These are phyloP conservation scores for Berghia stephanieae DNA, from an alignment of 1,140 invertebrate species.

Conservation along the genomic window DNA sequence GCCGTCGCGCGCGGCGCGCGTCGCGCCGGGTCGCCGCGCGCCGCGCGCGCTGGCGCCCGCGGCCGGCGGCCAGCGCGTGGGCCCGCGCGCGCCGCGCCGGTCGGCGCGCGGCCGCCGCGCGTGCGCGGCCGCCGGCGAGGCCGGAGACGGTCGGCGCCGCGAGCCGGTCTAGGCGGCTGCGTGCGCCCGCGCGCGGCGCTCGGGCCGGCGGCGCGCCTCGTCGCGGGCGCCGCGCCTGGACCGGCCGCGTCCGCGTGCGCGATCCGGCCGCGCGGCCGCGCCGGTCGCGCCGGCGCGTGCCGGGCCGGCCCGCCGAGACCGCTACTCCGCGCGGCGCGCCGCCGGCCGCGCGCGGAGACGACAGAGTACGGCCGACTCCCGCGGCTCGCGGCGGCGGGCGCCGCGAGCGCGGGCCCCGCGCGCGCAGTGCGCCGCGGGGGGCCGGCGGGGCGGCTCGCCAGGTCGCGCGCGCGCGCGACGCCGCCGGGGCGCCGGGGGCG, in stretches of 20 bases:
- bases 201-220: neutral
- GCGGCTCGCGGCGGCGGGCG: neutral
- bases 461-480: neutral
- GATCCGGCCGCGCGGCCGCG: neutral
- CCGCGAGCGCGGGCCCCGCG: neutral
- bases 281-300: neutral
- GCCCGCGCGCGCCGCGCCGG: slow-evolving; percentile 21
- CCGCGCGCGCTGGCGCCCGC: too few relatives aligned
- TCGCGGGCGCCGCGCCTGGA: neutral
- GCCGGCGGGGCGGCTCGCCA: neutral
- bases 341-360: neutral
- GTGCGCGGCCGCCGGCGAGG: slow-evolving; percentile 4
- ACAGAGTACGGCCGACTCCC: neutral
- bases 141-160: neutral
- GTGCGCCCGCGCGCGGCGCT: neutral
- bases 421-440: neutral
- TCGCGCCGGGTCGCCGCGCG: slow-evolving; percentile 16
- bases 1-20: neutral
- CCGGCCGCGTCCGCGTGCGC: neutral
- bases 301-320: neutral
- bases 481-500: neutral
- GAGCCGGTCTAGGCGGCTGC: neutral
- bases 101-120: slow-evolving; percentile 23
- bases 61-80: slow-evolving; percentile 21
- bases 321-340: neutral